Evolutionary conservation across 2,113 vertebrate species (phyloP).

Genomic region (Falco punctatus): DNA sequence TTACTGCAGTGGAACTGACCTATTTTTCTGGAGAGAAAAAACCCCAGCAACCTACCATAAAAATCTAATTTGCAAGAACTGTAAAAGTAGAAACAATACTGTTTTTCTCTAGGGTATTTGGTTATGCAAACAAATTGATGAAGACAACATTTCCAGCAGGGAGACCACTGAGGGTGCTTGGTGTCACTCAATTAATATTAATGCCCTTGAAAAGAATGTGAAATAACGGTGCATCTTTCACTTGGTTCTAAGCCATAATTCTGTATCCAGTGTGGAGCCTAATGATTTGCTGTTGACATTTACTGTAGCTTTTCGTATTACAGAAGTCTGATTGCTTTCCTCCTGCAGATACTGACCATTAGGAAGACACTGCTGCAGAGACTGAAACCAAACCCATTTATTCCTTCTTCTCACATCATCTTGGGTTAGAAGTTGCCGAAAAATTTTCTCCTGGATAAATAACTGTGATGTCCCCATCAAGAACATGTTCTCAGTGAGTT

Average conservation of each 20-base stretch:
- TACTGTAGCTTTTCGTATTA: background rate
- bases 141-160: background rate
- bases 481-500: background rate
- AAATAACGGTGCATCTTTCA: background rate
- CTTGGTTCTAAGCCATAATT: background rate
- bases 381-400: background rate
- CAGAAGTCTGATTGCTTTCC: background rate
- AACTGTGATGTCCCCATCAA: background rate
- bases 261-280: background rate
- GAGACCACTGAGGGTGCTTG: background rate
- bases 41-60: background rate
- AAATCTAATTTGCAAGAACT: slow-evolving; percentile 19
- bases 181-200: background rate
- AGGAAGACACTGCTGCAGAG: background rate
- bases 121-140: slow-evolving; percentile 10
- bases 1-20: slow-evolving; percentile 8
- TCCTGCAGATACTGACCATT: background rate
- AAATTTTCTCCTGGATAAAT: background rate
- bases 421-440: background rate
- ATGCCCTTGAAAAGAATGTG: background rate
- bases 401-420: background rate
- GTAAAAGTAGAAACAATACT: background rate
- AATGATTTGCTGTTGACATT: background rate
- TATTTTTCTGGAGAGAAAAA: slow-evolving; percentile 35
- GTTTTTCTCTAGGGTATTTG: background rate